Evolutionary conservation across 2,797 vertebrate genomes (phyloP).

Genomic region (Ispidina lecontei): DNA sequence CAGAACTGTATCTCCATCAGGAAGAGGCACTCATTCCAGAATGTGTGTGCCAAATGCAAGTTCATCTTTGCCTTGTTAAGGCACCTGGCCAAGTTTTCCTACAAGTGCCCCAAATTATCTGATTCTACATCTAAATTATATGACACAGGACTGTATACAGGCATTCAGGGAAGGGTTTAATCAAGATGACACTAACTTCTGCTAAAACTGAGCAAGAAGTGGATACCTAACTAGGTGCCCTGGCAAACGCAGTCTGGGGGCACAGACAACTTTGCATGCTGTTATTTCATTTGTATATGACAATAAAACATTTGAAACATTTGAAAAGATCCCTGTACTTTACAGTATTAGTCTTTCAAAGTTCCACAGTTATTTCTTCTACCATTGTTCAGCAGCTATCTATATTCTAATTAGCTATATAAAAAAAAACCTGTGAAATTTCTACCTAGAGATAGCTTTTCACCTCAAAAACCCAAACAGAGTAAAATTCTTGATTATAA

Average conservation of each 20-base stretch:
- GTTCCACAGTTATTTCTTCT: background rate
- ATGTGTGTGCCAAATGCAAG: conserved; percentile 27
- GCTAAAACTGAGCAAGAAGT: background rate
- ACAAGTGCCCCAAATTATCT: background rate
- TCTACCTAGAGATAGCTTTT: conserved; percentile 23
- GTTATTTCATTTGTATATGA: background rate
- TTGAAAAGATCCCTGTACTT: background rate
- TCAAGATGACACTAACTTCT: background rate
- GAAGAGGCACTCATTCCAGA: conserved; percentile 27
- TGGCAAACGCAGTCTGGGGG: background rate
- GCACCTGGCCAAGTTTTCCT: conserved; percentile 5
- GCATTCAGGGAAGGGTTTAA: conserved; percentile 12
- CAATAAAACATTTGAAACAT: background rate
- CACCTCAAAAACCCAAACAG: background rate
- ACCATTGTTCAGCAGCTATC: background rate
- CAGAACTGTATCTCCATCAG: conserved; percentile 16
- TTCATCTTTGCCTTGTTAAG: conserved; percentile 55
- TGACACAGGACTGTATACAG: background rate
- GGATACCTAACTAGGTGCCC: background rate
- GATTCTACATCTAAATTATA: background rate
- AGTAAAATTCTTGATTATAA: background rate
- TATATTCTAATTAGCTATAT: background rate
- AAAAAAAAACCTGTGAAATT: background rate
- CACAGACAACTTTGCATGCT: background rate
- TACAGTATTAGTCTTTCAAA: background rate